Base-by-base conservation (phyloP, 2,113 vertebrate species). In the Myotis brandtii region DNA sequence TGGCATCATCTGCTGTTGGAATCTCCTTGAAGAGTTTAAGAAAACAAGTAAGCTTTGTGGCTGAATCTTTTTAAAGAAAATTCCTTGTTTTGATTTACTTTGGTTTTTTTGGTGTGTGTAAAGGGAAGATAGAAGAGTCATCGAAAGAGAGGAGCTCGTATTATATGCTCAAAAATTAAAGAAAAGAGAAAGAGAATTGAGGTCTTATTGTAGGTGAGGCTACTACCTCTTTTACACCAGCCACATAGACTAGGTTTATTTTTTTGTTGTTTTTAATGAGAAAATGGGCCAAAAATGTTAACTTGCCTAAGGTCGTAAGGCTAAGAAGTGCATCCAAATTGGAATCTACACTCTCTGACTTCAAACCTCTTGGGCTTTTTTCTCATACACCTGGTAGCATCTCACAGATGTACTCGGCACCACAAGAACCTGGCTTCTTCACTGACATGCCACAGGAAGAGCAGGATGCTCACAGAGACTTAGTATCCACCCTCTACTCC, bases 391-490 rank as follows among this genome's bases (percentile, higher is more conserved):
- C 7, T 4, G 3, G 46, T 50, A 32, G 2, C 30, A 25, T 43
- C 48, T 88, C 27, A 37, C 43, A 13, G 9, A 40, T 12, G 14
- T 48, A 21, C n/a, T 23, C 25, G 20, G 72, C 17, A 6, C 30
- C 46, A 3, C 17, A 27, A 32, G 48, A 10, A 4, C 73, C 46
- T 37, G 62, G 27, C 25, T 50, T 4, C n/a, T 37, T 27, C 62
- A 21, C 11, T 0, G 0, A 0, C 9, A 4, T 30, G 20, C 1
- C 0, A 21, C 18, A 25, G 13, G 10, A 20, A 37, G 34, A 12
- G 5, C 3, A 2, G 43, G 21, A 48, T 9, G 9, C 11, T 5
- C 30, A 3, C 11, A 9, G 13, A 34, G 23, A 6, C 27, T 2
- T 2, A 13, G 2, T 21, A 4, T 10, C 56, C 34, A 16, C 14